These are phyloP conservation scores for Selene dorsalis DNA, from an alignment of 2,797 vertebrate genomes.

Conservation along the genomic window DNA sequence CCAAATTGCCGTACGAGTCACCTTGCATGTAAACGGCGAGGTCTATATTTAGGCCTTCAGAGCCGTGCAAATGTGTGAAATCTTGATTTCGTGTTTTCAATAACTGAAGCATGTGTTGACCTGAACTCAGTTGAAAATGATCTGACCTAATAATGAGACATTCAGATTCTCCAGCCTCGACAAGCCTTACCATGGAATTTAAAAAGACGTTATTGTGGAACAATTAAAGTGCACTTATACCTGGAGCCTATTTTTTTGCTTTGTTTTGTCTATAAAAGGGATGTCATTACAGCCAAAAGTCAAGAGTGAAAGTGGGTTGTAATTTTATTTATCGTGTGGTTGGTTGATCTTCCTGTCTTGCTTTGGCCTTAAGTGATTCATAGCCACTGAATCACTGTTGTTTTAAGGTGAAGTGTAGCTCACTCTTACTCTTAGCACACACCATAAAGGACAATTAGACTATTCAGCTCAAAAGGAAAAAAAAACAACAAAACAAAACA, in stretches of 20 bases:
- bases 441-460: slow-evolving; percentile 2
- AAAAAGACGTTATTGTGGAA: slow-evolving; percentile 3
- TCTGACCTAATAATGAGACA: background rate
- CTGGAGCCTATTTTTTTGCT: background rate
- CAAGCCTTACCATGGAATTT: background rate
- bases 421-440: background rate
- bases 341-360: background rate
- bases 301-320: background rate
- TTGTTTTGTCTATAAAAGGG: background rate
- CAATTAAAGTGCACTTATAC: slow-evolving; percentile 60
- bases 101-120: background rate
- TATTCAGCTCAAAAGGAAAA: background rate
- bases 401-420: slow-evolving; percentile 8
- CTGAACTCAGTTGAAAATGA: background rate
- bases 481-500: too few relatives aligned
- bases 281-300: background rate
- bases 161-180: background rate
- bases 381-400: slow-evolving; percentile 4
- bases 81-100: background rate
- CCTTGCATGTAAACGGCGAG: background rate
- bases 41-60: background rate
- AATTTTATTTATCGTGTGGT: background rate
- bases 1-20: background rate
- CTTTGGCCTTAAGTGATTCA: slow-evolving; percentile 17
- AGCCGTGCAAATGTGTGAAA: background rate